phyloP scores from a whole-genome alignment of 2,888 invertebrate genomes.

The Therioaphis trifolii region DNA sequence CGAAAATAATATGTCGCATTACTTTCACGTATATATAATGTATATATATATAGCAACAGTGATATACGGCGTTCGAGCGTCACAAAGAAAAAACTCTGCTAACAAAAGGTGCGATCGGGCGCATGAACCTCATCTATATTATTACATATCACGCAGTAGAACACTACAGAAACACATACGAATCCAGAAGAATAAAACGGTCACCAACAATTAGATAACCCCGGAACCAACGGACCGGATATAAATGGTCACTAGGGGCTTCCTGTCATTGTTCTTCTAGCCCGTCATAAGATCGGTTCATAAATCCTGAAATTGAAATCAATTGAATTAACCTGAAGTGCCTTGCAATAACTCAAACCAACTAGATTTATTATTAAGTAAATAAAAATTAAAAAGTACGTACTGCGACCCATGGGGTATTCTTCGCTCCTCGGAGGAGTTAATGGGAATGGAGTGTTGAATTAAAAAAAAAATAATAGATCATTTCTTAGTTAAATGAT shows the following conservation, averaged over 20 bases:
- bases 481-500: no score
- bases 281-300: neutral
- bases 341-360: slow-evolving; percentile 11
- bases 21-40: neutral
- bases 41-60: neutral
- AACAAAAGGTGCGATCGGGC: slow-evolving; percentile 46
- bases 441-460: no score
- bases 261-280: neutral
- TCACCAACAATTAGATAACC: slow-evolving; percentile 25
- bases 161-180: neutral
- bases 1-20: slow-evolving; percentile 13
- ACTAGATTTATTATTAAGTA: neutral
- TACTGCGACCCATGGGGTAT: no score
- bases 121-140: neutral
- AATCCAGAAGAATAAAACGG: neutral
- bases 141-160: neutral
- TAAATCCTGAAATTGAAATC: slow-evolving; percentile 30
- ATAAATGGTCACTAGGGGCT: neutral
- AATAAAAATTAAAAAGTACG: no score
- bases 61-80: neutral
- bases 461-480: no score
- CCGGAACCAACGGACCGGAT: slow-evolving; percentile 50
- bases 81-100: neutral
- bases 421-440: no score
- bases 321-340: slow-evolving; percentile 33